phyloP scores from a whole-genome alignment of 2,888 invertebrate genomes.

The Xestia rhomboidea region DNA sequence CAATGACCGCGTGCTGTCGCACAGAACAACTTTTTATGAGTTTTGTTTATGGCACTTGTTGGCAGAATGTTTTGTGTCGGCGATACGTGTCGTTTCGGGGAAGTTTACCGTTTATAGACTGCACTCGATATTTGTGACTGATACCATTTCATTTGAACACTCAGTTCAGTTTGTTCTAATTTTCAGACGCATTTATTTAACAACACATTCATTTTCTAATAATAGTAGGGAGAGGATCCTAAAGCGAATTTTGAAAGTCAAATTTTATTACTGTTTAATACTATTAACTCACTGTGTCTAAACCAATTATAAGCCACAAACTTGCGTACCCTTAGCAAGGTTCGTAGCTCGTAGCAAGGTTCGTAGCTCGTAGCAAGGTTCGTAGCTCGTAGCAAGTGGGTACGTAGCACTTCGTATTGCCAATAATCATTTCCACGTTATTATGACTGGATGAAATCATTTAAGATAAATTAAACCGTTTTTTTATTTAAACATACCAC shows the following conservation, averaged over 20 bases:
- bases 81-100: slow-evolving; percentile 22
- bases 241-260: not conserved
- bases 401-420: slow-evolving; percentile 12
- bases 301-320: not conserved
- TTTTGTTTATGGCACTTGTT: slow-evolving; percentile 68
- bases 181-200: not conserved
- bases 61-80: slow-evolving; percentile 51
- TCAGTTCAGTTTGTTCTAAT: not conserved
- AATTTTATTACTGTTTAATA: not conserved
- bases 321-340: too few relatives aligned
- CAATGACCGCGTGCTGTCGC: slow-evolving; percentile 39
- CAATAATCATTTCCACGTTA: not conserved
- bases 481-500: too few relatives aligned
- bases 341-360: not conserved
- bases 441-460: not conserved
- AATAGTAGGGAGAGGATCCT: not conserved
- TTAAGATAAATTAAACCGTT: too few relatives aligned
- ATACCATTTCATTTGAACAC: slow-evolving; percentile 27
- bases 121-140: slow-evolving; percentile 19
- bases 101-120: slow-evolving; percentile 40
- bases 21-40: slow-evolving; percentile 66
- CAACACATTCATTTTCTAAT: not conserved
- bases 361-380: not conserved
- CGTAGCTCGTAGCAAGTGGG: not conserved
- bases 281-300: not conserved